phyloP scores from a whole-genome alignment of 2,888 invertebrate genomes.

The Pyrrhosoma nymphula region DNA sequence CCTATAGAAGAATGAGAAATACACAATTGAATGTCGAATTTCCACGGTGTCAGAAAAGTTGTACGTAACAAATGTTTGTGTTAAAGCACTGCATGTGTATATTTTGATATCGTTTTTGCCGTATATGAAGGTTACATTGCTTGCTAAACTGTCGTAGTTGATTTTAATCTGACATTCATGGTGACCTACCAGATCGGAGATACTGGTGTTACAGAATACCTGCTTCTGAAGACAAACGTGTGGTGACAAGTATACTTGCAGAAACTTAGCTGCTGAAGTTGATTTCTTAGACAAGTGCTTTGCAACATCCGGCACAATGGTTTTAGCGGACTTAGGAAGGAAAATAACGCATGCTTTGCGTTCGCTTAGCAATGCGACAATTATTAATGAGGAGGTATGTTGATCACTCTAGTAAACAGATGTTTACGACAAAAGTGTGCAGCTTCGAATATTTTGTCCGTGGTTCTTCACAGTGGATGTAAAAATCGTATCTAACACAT shows the following conservation, averaged over 20 bases:
- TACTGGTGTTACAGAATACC: slow-evolving; percentile 29
- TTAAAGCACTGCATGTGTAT: slow-evolving; percentile 21
- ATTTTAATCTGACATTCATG: not conserved
- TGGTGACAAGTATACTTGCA: slow-evolving; percentile 52
- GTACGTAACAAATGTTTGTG: slow-evolving; percentile 28
- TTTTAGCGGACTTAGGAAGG: slow-evolving; percentile 99
- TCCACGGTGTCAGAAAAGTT: slow-evolving; percentile 61
- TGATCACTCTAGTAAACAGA: slow-evolving; percentile 71
- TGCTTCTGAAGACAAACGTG: slow-evolving; percentile 39
- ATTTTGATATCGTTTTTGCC: not conserved
- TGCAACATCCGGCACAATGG: slow-evolving; percentile 84
- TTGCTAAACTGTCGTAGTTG: not conserved
- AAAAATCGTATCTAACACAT: not conserved
- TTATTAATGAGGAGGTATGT: slow-evolving; percentile 97
- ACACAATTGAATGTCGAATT: slow-evolving; percentile 27
- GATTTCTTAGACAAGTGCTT: not conserved
- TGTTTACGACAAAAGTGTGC: slow-evolving; percentile 71
- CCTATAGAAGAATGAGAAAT: not conserved
- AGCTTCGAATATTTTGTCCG: not conserved
- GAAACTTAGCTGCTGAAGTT: not conserved
- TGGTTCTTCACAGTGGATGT: not conserved
- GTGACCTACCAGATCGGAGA: not conserved
- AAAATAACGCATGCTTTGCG: slow-evolving; percentile 99
- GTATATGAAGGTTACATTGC: not conserved
- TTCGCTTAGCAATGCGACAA: slow-evolving; percentile 97